Evolutionary conservation across 2,113 vertebrate genomes (phyloP).

Genomic region (Xerus inauris): DNA sequence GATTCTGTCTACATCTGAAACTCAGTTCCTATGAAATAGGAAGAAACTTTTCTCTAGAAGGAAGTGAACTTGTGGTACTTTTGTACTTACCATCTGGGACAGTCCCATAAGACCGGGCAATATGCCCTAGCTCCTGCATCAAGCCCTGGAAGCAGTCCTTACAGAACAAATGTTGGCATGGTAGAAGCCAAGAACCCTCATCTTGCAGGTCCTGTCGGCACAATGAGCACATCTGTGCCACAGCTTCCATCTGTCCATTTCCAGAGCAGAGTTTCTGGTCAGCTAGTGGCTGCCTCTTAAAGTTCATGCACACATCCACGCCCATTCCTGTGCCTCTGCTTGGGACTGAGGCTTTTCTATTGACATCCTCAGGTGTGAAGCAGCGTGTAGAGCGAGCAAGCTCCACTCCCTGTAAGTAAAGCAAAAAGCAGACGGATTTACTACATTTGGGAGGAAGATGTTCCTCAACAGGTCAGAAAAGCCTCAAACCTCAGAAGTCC

Average conservation of each 20-base stretch:
- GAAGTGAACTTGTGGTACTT: not conserved
- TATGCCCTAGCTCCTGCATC: not conserved
- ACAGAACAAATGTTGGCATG: constrained; percentile 86
- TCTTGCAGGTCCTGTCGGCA: constrained; percentile 89
- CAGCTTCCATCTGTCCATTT: constrained; percentile 46
- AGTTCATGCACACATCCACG: not conserved
- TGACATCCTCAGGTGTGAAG: constrained; percentile 26
- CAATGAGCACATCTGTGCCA: constrained; percentile 87
- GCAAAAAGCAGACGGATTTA: constrained; percentile 7
- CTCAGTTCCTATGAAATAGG: constrained; percentile 37
- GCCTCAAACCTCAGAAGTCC: not conserved
- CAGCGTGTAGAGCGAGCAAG: constrained; percentile 8
- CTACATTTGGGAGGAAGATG: not conserved
- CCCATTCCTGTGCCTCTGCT: not conserved
- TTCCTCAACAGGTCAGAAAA: not conserved
- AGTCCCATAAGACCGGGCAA: not conserved
- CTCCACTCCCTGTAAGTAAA: constrained; percentile 68
- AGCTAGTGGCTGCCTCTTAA: not conserved
- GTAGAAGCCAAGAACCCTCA: constrained; percentile 84
- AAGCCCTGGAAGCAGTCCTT: constrained; percentile 73
- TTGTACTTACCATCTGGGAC: constrained; percentile 57
- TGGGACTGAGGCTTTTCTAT: not conserved
- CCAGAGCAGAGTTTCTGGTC: not conserved
- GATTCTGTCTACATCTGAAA: constrained; percentile 60
- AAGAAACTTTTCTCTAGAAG: constrained; percentile 18